These are phyloP conservation scores for Platycnemis pennipes DNA, from an alignment of 2,888 invertebrate species.

Conservation along the genomic window DNA sequence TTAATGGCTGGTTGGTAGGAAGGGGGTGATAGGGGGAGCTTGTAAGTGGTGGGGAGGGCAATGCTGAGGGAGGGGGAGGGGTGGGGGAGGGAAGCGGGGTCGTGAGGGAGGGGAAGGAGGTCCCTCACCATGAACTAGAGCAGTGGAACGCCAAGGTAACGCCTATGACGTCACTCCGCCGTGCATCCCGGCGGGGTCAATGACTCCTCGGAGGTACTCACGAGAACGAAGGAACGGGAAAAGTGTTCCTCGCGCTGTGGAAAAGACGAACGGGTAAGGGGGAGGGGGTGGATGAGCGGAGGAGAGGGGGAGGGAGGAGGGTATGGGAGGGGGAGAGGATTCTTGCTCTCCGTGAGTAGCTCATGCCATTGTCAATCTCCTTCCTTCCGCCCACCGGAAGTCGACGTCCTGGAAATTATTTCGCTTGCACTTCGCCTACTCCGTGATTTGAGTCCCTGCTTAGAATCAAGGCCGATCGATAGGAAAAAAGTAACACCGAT, in stretches of 20 bases:
- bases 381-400: no score
- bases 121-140: constrained; percentile 54
- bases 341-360: no score
- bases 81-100: not conserved
- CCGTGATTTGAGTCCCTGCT: not conserved
- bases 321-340: no score
- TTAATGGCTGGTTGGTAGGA: no score
- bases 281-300: no score
- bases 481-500: no score
- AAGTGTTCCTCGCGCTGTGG: constrained; percentile 52
- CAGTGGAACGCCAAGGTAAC: constrained; percentile 67
- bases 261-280: no score
- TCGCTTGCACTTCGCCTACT: not conserved
- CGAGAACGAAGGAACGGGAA: not conserved
- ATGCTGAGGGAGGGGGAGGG: not conserved
- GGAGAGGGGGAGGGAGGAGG: no score
- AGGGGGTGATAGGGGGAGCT: no score
- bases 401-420: not conserved
- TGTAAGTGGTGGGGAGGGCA: not conserved
- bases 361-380: no score
- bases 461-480: no score
- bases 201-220: not conserved
- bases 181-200: constrained; percentile 36
- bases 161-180: constrained; percentile 54
- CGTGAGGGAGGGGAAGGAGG: not conserved